Evolutionary conservation across 2,888 invertebrate species (phyloP).

Genomic region (Pachliopta kotzebuea): DNA sequence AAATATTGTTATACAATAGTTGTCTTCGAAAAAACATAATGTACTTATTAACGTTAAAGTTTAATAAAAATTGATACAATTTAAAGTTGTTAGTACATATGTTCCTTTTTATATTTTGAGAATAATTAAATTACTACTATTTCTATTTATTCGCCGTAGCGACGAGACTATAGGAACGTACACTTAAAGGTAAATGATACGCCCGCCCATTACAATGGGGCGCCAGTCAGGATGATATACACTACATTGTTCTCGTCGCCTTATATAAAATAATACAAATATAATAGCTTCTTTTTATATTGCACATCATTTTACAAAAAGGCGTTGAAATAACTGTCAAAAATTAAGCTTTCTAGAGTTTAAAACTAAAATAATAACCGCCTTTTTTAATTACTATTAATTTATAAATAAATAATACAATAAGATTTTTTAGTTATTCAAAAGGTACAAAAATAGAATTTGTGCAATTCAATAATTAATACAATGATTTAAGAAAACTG

Average conservation of each 20-base stretch:
- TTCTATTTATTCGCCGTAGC: no score
- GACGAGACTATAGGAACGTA: no score
- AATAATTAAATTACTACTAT: not conserved
- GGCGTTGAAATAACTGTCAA: no score
- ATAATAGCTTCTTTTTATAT: not conserved
- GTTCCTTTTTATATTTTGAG: not conserved
- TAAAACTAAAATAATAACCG: no score
- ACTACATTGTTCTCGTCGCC: no score
- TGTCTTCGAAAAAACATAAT: slow-evolving; percentile 15
- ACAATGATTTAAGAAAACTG: not conserved
- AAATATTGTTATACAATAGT: slow-evolving; percentile 20
- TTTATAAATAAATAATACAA: not conserved
- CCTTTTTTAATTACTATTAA: no score
- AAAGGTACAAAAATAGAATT: not conserved
- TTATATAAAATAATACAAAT: not conserved
- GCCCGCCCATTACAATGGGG: no score
- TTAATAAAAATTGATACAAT: not conserved
- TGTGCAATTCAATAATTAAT: not conserved
- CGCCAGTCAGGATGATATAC: no score
- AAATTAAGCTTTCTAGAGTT: no score
- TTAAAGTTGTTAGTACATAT: not conserved
- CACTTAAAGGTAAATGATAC: no score
- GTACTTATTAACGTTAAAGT: slow-evolving; percentile 13
- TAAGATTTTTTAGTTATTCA: not conserved
- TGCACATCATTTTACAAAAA: not conserved